phyloP scores from a whole-genome alignment of 2,888 invertebrate species.

The Hydriomena furcata region DNA sequence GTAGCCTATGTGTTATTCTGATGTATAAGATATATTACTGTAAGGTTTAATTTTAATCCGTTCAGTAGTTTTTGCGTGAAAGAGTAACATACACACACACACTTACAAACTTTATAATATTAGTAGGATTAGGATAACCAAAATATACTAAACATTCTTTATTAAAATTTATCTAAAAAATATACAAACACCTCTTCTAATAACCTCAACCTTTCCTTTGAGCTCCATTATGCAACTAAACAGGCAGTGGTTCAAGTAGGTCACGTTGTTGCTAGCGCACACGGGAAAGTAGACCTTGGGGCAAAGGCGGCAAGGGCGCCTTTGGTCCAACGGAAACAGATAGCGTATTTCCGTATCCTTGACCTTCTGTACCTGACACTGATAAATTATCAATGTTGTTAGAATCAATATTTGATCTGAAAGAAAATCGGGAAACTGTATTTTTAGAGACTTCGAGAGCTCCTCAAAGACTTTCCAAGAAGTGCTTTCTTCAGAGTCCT shows the following conservation, averaged over 20 bases:
- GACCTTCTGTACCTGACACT: not conserved
- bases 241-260: conserved; percentile 39
- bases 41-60: no score
- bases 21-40: no score
- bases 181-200: conserved; percentile 34
- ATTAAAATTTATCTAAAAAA: not conserved
- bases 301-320: conserved; percentile 31
- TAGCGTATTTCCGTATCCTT: not conserved
- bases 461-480: no score
- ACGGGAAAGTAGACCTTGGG: conserved; percentile 42
- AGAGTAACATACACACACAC: no score
- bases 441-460: no score
- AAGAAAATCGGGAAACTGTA: no score
- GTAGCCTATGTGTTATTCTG: no score
- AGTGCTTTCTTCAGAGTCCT: no score
- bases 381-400: not conserved
- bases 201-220: not conserved
- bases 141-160: no score
- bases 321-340: not conserved
- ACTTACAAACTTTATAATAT: no score
- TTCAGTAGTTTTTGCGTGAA: no score
- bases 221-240: conserved; percentile 27
- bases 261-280: conserved; percentile 36
- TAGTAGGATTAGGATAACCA: no score
- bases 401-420: not conserved